Base-by-base conservation (phyloP, 2,797 vertebrate species). In the Hipposideros larvatus region DNA sequence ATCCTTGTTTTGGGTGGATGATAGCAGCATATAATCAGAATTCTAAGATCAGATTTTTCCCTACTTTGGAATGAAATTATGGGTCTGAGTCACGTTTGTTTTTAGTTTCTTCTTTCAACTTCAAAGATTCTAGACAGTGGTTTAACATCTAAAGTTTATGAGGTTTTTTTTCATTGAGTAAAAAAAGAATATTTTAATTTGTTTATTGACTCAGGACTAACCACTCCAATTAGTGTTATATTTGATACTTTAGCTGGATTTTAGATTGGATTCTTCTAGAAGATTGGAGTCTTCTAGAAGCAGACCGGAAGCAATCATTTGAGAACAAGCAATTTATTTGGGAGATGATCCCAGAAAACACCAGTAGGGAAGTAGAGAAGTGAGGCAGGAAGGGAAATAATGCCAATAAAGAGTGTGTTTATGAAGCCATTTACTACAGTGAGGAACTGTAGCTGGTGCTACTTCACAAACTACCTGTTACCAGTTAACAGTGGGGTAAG, bases 11-110 rank as follows among this genome's bases (percentile, higher is more conserved):
- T 28, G 97, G 88, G 90, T 48, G 91, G n/a, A 84, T 70, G 55
- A 78, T 89, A 92, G 74, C 34, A 97, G 57, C 74, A 59, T 87
- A 59, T 66, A 94, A 95, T 97, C 85, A 97, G 37, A 90, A 90
- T 85, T 90, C 90, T 86, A 66, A 96, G 78, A 84, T 95, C 65
- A 87, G 55, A 89, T 90, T 95, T 94, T 77, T 46, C 51, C n/a
- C 66, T 18, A 87, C 34, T 86, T 95, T n/a, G 63, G 37, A 91
- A 88, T 70, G 78, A 97, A 97, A 97, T 91, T n/a, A 92, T 55
- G 31, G n/a, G 53, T 89, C 89, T 92, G 88, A 95, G 57, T 97
- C 57, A 94, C 1, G 0, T 73, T 68, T 96, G 95, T 91, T 97
- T 95, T 94, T 74, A 82, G 91, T 94, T 93, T 97, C 63, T 41